Conservation (phyloP, 1,140 invertebrate genomes). For the Andricus grossulariae region DNA sequence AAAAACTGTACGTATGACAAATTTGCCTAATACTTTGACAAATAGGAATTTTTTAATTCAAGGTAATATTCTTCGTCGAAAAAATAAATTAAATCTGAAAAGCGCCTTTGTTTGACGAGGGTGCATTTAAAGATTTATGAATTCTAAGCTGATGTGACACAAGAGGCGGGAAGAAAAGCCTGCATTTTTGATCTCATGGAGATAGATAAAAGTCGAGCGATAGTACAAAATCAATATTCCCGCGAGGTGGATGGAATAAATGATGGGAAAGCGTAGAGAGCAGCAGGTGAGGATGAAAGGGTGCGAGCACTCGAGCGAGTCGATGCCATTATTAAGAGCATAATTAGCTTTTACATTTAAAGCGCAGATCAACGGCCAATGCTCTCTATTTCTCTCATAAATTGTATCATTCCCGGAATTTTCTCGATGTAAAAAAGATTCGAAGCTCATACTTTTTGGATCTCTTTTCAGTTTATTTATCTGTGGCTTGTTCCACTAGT, state of each 20-base stretch:
- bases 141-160: background rate
- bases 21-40: no score
- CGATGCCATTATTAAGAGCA: conserved; percentile 27
- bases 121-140: background rate
- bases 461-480: background rate
- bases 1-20: no score
- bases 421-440: conserved; percentile 2
- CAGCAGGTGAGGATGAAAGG: conserved; percentile 24
- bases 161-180: background rate
- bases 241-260: conserved; percentile 5
- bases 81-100: no score
- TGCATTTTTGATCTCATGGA: background rate
- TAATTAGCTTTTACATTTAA: conserved; percentile 27
- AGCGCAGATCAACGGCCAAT: background rate
- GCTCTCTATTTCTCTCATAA: conserved; percentile 12
- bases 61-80: no score
- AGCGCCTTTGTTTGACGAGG: no score
- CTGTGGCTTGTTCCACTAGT: background rate
- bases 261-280: conserved; percentile 21
- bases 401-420: background rate
- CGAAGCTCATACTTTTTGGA: no score
- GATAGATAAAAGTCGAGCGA: background rate
- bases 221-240: conserved; percentile 22
- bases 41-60: no score
- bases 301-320: conserved; percentile 9